Conservation (phyloP, 2,888 invertebrate genomes). For the Gastrophysa polygoni region DNA sequence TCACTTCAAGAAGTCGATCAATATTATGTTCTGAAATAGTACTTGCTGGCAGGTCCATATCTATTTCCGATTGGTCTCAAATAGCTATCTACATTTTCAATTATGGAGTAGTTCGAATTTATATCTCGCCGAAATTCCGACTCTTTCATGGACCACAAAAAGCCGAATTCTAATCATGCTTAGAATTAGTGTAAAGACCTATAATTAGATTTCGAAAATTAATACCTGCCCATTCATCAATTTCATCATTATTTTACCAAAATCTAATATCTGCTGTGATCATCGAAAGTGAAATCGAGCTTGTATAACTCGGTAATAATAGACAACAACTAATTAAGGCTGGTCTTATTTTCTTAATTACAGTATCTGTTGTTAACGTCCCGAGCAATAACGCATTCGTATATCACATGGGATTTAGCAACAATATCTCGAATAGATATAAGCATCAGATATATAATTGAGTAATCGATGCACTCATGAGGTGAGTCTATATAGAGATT, state of each 20-base stretch:
- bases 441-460: background rate
- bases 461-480: too few species aligned
- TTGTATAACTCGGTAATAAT: conserved; percentile 15
- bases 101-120: background rate
- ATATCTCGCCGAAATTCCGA: background rate
- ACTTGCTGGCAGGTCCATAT: too few species aligned
- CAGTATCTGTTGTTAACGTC: background rate
- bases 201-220: conserved; percentile 3
- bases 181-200: background rate
- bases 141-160: background rate
- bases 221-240: conserved; percentile 12
- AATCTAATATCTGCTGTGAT: conserved; percentile 13
- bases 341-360: conserved; percentile 16
- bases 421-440: background rate
- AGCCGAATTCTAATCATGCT: background rate
- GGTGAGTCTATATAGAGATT: too few species aligned
- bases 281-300: conserved; percentile 14
- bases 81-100: too few species aligned
- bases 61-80: too few species aligned
- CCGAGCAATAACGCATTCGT: background rate
- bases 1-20: too few species aligned
- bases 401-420: background rate
- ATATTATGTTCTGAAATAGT: too few species aligned
- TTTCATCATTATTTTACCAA: conserved; percentile 17
- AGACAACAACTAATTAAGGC: conserved; percentile 12